Percentiles rank a stretch among this genome's conserved stretches.
Conservation (phyloP, 1,140 invertebrate species). For the Lucilia sericata region DNA sequence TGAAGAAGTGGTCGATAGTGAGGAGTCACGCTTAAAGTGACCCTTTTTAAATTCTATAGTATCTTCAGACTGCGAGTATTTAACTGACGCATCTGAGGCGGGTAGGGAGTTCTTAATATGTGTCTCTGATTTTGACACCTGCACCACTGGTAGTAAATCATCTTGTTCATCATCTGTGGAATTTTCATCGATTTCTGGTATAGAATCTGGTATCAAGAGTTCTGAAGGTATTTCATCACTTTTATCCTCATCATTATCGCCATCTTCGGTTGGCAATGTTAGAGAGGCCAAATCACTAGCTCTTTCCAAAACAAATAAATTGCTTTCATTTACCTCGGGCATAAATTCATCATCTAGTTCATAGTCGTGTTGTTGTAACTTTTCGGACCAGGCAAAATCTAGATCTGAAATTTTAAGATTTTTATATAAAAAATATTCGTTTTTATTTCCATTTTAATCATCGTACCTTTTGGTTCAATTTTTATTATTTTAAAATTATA, state of each 20-base stretch:
- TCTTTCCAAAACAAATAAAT: conserved; percentile 61
- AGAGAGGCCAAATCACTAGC: conserved; percentile 63
- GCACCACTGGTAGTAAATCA: conserved; percentile 55
- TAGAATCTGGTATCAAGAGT: conserved; percentile 62
- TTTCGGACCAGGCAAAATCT: conserved; percentile 61
- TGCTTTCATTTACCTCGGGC: conserved; percentile 64
- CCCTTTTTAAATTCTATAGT: conserved; percentile 62
- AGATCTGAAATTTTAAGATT: conserved; percentile 5
- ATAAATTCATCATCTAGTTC: conserved; percentile 65
- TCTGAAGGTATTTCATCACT: conserved; percentile 66
- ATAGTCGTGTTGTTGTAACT: conserved; percentile 55
- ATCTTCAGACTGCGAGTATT: conserved; percentile 21
- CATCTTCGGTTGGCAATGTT: conserved; percentile 58
- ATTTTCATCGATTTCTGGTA: conserved; percentile 66
- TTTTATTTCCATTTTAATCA: neutral
- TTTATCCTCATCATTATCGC: conserved; percentile 58
- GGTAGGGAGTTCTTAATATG: conserved; percentile 46
- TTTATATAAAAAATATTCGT: neutral
- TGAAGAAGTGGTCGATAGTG: conserved; percentile 63
- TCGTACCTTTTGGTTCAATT: conserved; percentile 57
- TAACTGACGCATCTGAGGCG: neutral
- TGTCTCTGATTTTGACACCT: conserved; percentile 3
- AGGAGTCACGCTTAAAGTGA: conserved; percentile 65
- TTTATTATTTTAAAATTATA: conserved; percentile 61
- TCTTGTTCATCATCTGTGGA: conserved; percentile 64